Evolutionary conservation across 1,140 invertebrate species (phyloP).

Genomic region (Gonioctena quinquepunctata): DNA sequence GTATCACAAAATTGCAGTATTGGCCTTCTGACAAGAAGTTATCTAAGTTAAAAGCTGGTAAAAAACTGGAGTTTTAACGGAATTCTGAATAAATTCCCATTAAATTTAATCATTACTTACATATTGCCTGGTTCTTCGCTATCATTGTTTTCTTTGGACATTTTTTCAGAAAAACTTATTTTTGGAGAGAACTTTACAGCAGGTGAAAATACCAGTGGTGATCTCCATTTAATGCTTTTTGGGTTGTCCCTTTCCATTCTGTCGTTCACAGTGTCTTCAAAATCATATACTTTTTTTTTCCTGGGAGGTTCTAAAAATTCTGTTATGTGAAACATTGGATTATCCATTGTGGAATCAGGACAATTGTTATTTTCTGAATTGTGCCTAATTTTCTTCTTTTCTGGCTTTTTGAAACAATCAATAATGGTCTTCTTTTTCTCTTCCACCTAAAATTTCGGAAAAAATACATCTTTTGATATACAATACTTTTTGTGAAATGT

Average conservation of each 20-base stretch:
- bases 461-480: no score
- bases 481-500: no score
- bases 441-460: no score
- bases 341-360: constrained; percentile 3
- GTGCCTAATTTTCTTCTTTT: not conserved
- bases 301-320: not conserved
- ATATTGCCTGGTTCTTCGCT: not conserved
- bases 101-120: not conserved
- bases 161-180: not conserved
- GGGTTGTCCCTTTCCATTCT: constrained; percentile 1
- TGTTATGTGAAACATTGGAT: not conserved
- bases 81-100: not conserved
- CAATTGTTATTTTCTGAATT: not conserved
- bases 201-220: constrained; percentile 36
- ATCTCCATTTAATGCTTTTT: constrained; percentile 38
- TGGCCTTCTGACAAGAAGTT: no score
- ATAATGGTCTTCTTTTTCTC: not conserved
- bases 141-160: not conserved
- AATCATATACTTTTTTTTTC: not conserved
- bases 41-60: no score
- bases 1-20: no score
- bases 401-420: not conserved
- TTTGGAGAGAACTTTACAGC: constrained; percentile 33
- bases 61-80: not conserved
- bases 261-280: not conserved